Conservation (phyloP, 2,797 vertebrate genomes). For the Coreius guichenoti region DNA sequence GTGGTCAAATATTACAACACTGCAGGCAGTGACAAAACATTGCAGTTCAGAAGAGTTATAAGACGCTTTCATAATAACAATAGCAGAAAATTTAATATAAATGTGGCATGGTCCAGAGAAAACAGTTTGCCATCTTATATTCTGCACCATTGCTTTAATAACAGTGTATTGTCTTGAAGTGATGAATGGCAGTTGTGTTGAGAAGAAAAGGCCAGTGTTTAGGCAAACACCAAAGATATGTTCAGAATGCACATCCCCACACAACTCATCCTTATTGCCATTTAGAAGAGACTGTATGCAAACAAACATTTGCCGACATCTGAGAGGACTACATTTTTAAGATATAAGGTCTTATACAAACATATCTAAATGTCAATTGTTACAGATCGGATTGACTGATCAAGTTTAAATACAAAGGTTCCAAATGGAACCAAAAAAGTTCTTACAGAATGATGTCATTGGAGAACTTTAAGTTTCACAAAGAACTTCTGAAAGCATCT, state of each 20-base stretch:
- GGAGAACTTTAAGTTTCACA: background rate
- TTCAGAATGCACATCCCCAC: conserved; percentile 78
- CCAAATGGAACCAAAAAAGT: conserved; percentile 6
- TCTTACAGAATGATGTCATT: background rate
- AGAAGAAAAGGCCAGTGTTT: conserved; percentile 84
- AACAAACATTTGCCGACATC: conserved; percentile 10
- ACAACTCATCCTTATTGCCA: conserved; percentile 72
- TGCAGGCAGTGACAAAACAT: background rate
- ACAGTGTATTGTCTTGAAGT: conserved; percentile 75
- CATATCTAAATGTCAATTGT: background rate
- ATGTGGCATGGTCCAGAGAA: conserved; percentile 31
- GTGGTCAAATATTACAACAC: conserved; percentile 26
- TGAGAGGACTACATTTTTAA: background rate
- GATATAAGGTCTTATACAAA: background rate
- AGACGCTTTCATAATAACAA: conserved; percentile 17
- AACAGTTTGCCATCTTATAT: conserved; percentile 65
- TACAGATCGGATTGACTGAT: background rate
- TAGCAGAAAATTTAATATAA: background rate
- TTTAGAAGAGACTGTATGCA: conserved; percentile 64
- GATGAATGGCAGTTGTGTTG: conserved; percentile 79
- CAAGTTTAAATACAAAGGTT: background rate
- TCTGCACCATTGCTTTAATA: conserved; percentile 67
- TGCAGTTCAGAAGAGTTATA: background rate
- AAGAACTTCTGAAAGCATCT: background rate
- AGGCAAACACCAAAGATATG: conserved; percentile 77